phyloP scores from a whole-genome alignment of 2,888 invertebrate species.

The Escarpia spicata region DNA sequence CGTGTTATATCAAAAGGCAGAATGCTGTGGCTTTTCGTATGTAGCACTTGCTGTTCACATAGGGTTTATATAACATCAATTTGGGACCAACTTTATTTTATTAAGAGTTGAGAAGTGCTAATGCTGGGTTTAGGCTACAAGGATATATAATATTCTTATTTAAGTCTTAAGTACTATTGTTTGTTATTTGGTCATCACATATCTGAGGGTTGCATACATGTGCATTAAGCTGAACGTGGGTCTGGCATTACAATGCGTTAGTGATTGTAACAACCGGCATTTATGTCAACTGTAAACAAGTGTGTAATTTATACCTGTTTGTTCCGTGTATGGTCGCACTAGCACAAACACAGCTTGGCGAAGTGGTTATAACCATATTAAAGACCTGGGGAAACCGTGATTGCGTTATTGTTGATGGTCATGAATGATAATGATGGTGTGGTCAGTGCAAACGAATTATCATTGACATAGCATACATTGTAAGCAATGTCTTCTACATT shows the following conservation, averaged over 20 bases:
- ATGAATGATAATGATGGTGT: neutral
- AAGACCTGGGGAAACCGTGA: neutral
- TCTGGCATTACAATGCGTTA: neutral
- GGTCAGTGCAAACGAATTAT: neutral
- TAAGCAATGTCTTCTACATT: too few relatives aligned
- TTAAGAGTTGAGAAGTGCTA: neutral
- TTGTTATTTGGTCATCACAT: neutral
- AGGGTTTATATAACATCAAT: neutral
- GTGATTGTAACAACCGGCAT: neutral
- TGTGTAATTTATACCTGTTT: constrained; percentile 8
- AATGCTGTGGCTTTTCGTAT: neutral
- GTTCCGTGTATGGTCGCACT: neutral
- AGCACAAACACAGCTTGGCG: constrained; percentile 3
- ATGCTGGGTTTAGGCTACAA: neutral
- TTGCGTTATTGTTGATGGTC: neutral
- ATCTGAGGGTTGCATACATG: neutral
- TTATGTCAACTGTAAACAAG: neutral
- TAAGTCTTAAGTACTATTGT: neutral
- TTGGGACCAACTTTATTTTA: constrained; percentile 10
- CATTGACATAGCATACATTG: too few relatives aligned
- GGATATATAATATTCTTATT: neutral
- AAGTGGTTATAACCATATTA: neutral
- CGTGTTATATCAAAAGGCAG: neutral
- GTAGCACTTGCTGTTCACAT: neutral
- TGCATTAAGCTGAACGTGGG: neutral